phyloP scores from a whole-genome alignment of 2,888 invertebrate genomes.

The Iphiclides podalirius region DNA sequence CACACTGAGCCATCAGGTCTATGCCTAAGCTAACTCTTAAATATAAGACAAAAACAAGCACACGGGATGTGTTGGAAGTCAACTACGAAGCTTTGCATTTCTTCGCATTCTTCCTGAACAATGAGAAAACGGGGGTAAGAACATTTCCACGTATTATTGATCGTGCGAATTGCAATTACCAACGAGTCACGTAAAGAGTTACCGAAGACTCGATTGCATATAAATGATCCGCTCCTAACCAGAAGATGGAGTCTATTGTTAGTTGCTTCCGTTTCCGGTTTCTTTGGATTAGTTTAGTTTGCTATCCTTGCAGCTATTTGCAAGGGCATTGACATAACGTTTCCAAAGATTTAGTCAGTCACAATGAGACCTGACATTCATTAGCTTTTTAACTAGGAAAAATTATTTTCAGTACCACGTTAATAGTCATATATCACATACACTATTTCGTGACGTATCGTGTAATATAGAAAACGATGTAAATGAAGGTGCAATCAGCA shows the following conservation, averaged over 20 bases:
- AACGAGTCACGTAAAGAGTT: conserved; percentile 19
- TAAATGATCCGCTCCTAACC: conserved; percentile 12
- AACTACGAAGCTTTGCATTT: conserved; percentile 8
- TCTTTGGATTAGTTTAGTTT: neutral
- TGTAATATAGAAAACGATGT: neutral
- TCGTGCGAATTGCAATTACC: conserved; percentile 22
- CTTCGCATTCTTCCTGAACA: conserved; percentile 1
- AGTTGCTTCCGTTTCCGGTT: conserved; percentile 8
- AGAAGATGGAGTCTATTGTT: conserved; percentile 12
- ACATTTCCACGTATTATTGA: conserved; percentile 22
- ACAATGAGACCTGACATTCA: too few species aligned
- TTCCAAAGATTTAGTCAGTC: too few species aligned
- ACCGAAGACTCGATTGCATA: conserved; percentile 14
- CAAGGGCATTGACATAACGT: neutral
- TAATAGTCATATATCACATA: too few species aligned
- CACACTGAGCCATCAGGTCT: too few species aligned
- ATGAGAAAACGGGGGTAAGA: conserved; percentile 18
- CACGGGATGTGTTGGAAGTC: conserved; percentile 4
- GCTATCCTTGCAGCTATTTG: neutral
- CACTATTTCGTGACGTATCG: neutral
- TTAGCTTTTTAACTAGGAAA: too few species aligned
- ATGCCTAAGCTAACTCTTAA: neutral
- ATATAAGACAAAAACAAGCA: neutral
- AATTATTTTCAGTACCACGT: too few species aligned
- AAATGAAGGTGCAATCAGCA: conserved; percentile 5